phyloP scores from a whole-genome alignment of 2,888 invertebrate species.

The Entomobrya proxima region DNA sequence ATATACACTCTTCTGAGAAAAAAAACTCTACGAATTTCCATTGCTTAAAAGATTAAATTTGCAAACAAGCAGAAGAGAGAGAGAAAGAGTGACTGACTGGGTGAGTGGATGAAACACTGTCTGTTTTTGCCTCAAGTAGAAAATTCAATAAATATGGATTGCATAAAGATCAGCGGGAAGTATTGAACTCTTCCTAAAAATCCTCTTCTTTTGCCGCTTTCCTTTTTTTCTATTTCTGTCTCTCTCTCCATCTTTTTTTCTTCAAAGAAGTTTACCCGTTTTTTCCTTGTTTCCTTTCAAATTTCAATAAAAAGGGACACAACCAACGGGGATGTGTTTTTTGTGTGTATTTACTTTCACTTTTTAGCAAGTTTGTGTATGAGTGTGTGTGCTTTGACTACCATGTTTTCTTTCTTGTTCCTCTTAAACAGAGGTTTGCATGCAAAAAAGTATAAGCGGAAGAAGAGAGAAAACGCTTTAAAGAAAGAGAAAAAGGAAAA shows the following conservation, averaged over 20 bases:
- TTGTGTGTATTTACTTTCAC: slow-evolving; percentile 26
- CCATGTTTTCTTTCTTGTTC: not conserved
- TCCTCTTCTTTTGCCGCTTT: not conserved
- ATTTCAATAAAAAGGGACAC: slow-evolving; percentile 20
- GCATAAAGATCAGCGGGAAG: slow-evolving; percentile 38
- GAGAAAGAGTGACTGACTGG: slow-evolving; percentile 9
- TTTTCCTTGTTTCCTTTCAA: slow-evolving; percentile 27
- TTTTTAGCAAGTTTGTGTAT: not conserved
- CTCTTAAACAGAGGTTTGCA: not conserved
- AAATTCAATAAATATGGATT: slow-evolving; percentile 45
- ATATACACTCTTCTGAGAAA: not conserved
- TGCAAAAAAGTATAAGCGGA: slow-evolving; percentile 13
- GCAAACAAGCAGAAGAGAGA: too few species aligned
- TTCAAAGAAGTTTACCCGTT: slow-evolving; percentile 8
- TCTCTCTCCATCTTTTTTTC: not conserved
- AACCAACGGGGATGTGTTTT: slow-evolving; percentile 11
- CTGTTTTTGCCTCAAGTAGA: slow-evolving; percentile 25
- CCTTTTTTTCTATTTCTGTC: not conserved
- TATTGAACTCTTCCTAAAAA: slow-evolving; percentile 27
- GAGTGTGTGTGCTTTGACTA: not conserved
- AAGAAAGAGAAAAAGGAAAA: not conserved
- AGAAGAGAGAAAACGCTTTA: not conserved
- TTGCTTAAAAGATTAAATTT: slow-evolving; percentile 27
- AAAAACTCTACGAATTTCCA: too few species aligned
- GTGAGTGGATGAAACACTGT: slow-evolving; percentile 1